A percentile compares a stretch with the other conserved stretches of the same genome.
Evolutionary conservation across 2,797 vertebrate species (phyloP).

Genomic region (Bovichtus variegatus): DNA sequence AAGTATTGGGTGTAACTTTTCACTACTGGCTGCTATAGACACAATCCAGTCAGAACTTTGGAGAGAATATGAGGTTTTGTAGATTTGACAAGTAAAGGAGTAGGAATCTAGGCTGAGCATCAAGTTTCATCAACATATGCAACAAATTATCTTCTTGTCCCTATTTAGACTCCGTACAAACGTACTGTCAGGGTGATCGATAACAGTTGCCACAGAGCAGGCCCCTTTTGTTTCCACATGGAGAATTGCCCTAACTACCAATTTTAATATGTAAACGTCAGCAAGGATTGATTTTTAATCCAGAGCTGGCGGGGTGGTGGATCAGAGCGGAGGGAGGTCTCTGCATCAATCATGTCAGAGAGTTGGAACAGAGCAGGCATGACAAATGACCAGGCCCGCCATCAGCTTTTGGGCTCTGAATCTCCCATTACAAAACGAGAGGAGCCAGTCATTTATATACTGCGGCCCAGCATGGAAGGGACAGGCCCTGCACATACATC

Average conservation of each 20-base stretch:
- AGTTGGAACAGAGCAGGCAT: slow-evolving; percentile 61
- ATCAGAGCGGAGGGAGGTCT: slow-evolving; percentile 66
- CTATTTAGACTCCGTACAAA: slow-evolving; percentile 39
- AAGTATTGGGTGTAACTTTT: not conserved
- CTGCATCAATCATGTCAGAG: slow-evolving; percentile 78
- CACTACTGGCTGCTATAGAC: not conserved
- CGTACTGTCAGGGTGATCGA: slow-evolving; percentile 72
- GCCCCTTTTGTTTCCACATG: slow-evolving; percentile 73
- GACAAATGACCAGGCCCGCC: slow-evolving; percentile 77
- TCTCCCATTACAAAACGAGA: slow-evolving; percentile 58
- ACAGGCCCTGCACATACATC: slow-evolving; percentile 25
- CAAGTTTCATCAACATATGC: slow-evolving; percentile 15
- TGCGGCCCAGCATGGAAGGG: slow-evolving; percentile 29
- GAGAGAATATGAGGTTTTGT: not conserved
- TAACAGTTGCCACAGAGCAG: slow-evolving; percentile 55
- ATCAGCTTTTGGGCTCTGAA: slow-evolving; percentile 66
- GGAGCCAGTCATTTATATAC: slow-evolving; percentile 51
- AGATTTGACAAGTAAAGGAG: not conserved
- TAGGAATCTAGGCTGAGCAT: slow-evolving; percentile 3
- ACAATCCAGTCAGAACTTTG: not conserved
- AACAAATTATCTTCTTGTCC: slow-evolving; percentile 30
- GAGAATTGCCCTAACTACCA: slow-evolving; percentile 75
- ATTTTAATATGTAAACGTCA: slow-evolving; percentile 83
- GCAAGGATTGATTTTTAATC: slow-evolving; percentile 80
- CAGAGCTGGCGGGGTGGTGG: slow-evolving; percentile 70